Evolutionary conservation across 2,888 invertebrate species (phyloP).

Genomic region (Plagodis dolabraria): DNA sequence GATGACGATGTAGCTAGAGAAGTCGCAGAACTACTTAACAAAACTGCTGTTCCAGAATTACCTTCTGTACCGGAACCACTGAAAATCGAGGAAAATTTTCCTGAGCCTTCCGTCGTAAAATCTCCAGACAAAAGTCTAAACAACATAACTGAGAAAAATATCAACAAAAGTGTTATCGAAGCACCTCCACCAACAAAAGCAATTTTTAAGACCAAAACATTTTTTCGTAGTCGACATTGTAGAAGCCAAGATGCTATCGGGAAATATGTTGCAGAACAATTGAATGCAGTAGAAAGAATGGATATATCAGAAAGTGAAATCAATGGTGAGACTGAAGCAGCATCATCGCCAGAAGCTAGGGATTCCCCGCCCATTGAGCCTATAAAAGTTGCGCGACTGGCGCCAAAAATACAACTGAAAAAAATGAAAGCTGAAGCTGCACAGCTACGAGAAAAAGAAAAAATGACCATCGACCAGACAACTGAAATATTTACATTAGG

Average conservation of each 20-base stretch:
- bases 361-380: slow-evolving; percentile 78
- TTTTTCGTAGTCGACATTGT: slow-evolving; percentile 83
- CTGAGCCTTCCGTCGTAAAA: slow-evolving; percentile 78
- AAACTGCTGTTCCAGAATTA: slow-evolving; percentile 85
- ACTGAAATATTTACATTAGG: slow-evolving; percentile 19
- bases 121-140: slow-evolving; percentile 74
- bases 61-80: slow-evolving; percentile 81
- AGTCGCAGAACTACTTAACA: slow-evolving; percentile 86
- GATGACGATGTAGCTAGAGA: slow-evolving; percentile 81
- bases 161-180: slow-evolving; percentile 53
- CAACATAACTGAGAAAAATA: slow-evolving; percentile 45
- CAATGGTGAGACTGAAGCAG: slow-evolving; percentile 65
- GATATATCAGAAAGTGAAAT: slow-evolving; percentile 70
- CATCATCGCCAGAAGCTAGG: slow-evolving; percentile 69
- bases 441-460: slow-evolving; percentile 64
- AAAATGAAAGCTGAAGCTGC: slow-evolving; percentile 80
- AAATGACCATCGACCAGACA: slow-evolving; percentile 37
- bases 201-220: slow-evolving; percentile 83
- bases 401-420: slow-evolving; percentile 81
- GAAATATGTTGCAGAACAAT: slow-evolving; percentile 80
- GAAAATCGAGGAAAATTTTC: slow-evolving; percentile 84
- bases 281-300: slow-evolving; percentile 76
- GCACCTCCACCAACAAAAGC: slow-evolving; percentile 63
- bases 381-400: slow-evolving; percentile 82
- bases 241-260: slow-evolving; percentile 83